phyloP scores from a whole-genome alignment of 2,113 vertebrate genomes.

The Sylvilagus bachmani region DNA sequence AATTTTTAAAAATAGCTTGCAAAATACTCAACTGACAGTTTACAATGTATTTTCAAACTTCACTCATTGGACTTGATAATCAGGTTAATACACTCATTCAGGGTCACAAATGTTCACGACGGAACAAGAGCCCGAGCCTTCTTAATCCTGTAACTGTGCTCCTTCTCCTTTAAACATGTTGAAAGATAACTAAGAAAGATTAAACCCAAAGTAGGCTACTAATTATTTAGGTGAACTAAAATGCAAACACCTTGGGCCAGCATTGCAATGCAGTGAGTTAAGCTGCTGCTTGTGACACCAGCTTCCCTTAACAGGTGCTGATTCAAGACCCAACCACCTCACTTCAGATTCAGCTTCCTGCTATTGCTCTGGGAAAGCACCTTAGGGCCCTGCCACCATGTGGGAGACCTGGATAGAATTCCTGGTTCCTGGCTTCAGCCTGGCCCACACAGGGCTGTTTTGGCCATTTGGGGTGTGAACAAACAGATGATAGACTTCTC shows the following conservation, averaged over 20 bases:
- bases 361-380: no score
- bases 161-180: neutral
- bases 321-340: no score
- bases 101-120: neutral
- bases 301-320: no score
- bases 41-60: neutral
- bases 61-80: conserved; percentile 6
- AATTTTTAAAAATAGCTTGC: neutral
- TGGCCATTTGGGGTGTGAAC: no score
- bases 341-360: no score
- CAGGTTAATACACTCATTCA: neutral
- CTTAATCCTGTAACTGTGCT: neutral
- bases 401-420: no score
- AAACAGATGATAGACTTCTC: no score
- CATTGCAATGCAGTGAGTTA: no score
- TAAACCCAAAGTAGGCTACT: neutral
- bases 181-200: neutral
- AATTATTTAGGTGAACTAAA: neutral
- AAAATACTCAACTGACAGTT: neutral
- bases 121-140: neutral
- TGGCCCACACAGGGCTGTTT: no score
- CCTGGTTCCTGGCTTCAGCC: no score
- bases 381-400: no score
- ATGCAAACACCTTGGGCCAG: neutral
- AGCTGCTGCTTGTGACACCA: no score